Base-by-base conservation (phyloP, 92 coral and sea anemone species). In the Hydrozoanthus gracilis region DNA sequence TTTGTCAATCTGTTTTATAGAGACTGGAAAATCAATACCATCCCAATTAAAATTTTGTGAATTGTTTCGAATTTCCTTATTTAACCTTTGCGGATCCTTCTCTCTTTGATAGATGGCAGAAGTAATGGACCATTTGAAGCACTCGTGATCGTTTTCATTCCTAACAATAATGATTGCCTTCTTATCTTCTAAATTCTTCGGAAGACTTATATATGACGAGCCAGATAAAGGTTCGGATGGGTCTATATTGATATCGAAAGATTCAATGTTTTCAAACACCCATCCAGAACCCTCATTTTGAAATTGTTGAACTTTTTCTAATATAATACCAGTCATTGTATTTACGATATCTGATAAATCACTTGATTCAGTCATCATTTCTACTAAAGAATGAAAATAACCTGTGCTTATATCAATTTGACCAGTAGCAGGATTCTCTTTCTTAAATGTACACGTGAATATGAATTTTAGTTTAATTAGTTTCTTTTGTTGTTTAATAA, bases 21-120 rank as follows among this genome's bases (percentile, higher is more conserved):
- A 8, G 11, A 86, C 83, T 9, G 88, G 88, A 51, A 86, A 86
- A 15, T 86, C 27, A 4, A 86, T 74, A 17, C 83, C 88, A 14
- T 50, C 51, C 88, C 88, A 86, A 70, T 66, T 16, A 45, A 86
- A 66, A 9, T 47, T 86, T 48, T 72, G 71, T 0, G 84, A 54
- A 64, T 86, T 76, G 70, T 8, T 65, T 76, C 88, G 51, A 83
- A 60, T 74, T 84, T 49, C 11, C 74, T 15, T 46, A 2, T 11
- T 84, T 73, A 58, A 3, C 65, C 65, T 58, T 58, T 58, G 65
- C 65, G 65, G 3, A 6, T 58, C 3, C 65, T 58, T 58, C 65
- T 58, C 65, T 58, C 65, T 58, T 58, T 35, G 76, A 3, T 71
- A 71, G 51, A 71, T 71, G 46, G 46, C 76, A 0, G 47, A 35